Percentiles rank a stretch among this genome's conserved stretches.
phyloP scores from a whole-genome alignment of 2,113 vertebrate species.

The Nestor notabilis region DNA sequence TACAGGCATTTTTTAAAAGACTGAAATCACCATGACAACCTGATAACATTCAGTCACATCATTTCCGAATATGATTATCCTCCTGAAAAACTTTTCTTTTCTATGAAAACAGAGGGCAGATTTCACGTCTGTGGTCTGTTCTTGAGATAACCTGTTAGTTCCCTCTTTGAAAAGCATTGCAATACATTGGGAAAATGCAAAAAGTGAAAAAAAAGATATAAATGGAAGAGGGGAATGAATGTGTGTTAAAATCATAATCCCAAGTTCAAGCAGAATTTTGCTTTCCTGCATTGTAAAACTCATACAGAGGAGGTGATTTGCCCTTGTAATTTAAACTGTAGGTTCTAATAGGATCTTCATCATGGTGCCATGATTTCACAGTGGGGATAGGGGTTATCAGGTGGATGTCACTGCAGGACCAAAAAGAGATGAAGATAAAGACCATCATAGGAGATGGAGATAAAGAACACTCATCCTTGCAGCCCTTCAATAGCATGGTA shows the following conservation, averaged over 20 bases:
- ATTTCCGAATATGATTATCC: conserved; percentile 52
- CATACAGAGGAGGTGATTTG: not conserved
- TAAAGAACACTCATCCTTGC: not conserved
- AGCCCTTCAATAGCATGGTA: not conserved
- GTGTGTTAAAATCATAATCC: not conserved
- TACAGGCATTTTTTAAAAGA: conserved; percentile 70
- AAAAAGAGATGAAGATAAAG: not conserved
- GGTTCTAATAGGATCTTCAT: not conserved
- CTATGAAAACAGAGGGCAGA: conserved; percentile 42
- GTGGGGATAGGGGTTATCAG: not conserved
- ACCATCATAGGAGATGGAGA: not conserved
- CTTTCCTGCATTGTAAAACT: not conserved
- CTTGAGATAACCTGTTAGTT: conserved; percentile 30
- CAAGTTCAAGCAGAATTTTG: not conserved
- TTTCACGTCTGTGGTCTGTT: conserved; percentile 40
- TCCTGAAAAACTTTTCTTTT: conserved; percentile 38
- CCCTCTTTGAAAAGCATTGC: not conserved
- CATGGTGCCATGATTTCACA: accelerated
- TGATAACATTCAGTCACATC: conserved; percentile 53
- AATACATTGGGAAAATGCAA: not conserved
- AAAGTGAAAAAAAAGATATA: not conserved
- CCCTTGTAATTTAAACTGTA: not conserved
- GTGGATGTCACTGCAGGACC: not conserved
- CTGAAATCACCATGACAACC: conserved; percentile 42
- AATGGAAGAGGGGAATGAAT: not conserved